Evolutionary conservation across 2,113 vertebrate species (phyloP), one percentile per base, ranked within the genome.

Genomic region (Stegostoma tigrinum): DNA sequence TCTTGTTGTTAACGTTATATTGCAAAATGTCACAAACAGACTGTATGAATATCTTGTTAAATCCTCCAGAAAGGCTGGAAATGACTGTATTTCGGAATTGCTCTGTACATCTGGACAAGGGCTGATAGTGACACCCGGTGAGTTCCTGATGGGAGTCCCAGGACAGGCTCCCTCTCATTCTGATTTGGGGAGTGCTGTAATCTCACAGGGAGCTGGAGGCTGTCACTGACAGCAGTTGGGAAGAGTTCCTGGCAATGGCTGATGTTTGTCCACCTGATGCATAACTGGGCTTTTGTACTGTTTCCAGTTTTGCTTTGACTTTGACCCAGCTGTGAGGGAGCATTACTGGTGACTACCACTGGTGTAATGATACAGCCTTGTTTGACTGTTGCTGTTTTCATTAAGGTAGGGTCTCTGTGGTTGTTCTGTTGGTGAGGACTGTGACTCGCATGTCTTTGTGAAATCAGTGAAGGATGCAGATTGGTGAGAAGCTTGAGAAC

Each of bases 51-150:
- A 83, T 83, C n/a, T 45, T 83, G 42, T 83, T 6, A 7, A 42
- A 83, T 4, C 4, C n/a, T 23, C 38, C 38, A 83, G 80, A 42
- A 83, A 83, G 19, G 21, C n/a, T 83, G 80, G 38, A 45, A 83
- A 0, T 42, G 78, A 42, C 2, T 17, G 17, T 83, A 83, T 45
- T 83, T 42, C 10, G 17, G 45, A 87, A 83, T 83, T 23, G 48
- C 24, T 30, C 24, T 87, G 78, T 80, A n/a, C 27, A 21, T 52
- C 5, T 12, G 42, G 52, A 14, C 4, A 30, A 90, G 52, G 87
- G n/a, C 55, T 90, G 87, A 90, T 3, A 90, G 48, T 90, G 87
- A 90, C 52, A 90, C 87, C 87, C 87, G 61, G 87, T 90, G 87
- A 90, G 48, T 14, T 27, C 8, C 87, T 90, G 52, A 14, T 34